A percentile compares a stretch with the other conserved stretches of the same genome.
Conservation (phyloP, 2,797 vertebrate species). For the Eospalax fontanierii region DNA sequence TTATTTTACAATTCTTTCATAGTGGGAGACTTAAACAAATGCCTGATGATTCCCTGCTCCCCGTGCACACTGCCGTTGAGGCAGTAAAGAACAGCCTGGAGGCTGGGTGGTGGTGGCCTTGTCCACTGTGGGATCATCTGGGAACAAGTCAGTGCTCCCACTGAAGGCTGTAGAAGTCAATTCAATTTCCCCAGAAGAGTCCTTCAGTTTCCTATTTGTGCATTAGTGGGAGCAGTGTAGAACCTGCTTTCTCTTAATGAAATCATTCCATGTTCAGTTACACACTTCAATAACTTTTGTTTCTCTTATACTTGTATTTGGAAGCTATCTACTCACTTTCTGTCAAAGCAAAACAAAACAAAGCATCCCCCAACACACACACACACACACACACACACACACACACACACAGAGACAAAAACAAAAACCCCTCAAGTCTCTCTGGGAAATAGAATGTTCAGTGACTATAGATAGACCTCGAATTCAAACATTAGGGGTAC, state of each 20-base stretch:
- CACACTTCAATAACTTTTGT: not conserved
- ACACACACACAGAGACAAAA: not conserved
- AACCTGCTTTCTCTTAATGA: not conserved
- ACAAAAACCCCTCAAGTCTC: not conserved
- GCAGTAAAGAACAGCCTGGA: not conserved
- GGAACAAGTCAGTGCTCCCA: not conserved
- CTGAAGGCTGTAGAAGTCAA: not conserved
- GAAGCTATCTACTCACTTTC: not conserved
- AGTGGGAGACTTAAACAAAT: not conserved
- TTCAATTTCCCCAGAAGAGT: not conserved
- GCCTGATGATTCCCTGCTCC: not conserved
- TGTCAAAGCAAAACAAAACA: constrained; percentile 16
- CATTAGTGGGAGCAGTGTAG: not conserved
- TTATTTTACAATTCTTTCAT: not conserved
- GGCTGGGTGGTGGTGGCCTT: not conserved
- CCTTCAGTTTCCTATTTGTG: not conserved
- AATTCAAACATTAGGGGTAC: too few species aligned
- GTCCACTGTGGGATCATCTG: not conserved
- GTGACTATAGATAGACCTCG: not conserved
- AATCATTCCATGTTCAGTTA: not conserved
- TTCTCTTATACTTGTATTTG: not conserved
- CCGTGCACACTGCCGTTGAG: not conserved
- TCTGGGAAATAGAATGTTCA: not conserved
- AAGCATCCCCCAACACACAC: not conserved
- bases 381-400: not conserved